Evolutionary conservation across 2,113 vertebrate species (phyloP), one percentile per base, ranked within the genome.

Genomic region (Azemiops feae): DNA sequence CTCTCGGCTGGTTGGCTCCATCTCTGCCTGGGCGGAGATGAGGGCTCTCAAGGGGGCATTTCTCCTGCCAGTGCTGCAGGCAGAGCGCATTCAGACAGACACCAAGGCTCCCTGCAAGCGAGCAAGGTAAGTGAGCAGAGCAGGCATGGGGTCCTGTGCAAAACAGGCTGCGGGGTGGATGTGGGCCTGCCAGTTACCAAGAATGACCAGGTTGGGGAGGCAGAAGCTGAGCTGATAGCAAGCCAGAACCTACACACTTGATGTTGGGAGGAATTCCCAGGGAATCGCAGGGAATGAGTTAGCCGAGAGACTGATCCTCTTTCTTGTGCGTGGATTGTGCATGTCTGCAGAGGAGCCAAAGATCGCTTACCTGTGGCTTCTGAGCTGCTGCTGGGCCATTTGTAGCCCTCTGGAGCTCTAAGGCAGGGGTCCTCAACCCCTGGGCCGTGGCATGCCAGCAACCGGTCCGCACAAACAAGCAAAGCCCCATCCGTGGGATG

Each of bases 1-100:
- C 23, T 43, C 6, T 16, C 22, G 47, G 74, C 23, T 64, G 81
- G 55, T 87, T 90, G 92, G 55, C 22, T 55, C 81, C n/a, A 30
- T 45, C 89, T 60, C 89, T 16, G 6, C 55, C 81, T 93, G 89
- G 92, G 92, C 55, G 81, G 74, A 57, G 92, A 93, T n/a, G 54
- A 86, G 50, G 54, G 54, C 54, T 93, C 88, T 55, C 92, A 30
- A 39, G 16, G 54, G 54, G 45, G n/a, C 74, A 87, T 27, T 81
- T 30, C n/a, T 50, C 34, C 64, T 93, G 89, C 81, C 81, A 64
- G 81, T 11, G 55, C 55, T 60, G 55, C 16, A 93, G 92, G 81
- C 23, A 53, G 74, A 90, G 6, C 5, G 52, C 39, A 34, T 34
- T 90, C 92, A 89, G 53, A 93, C 20, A 86, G 92, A 34, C 54